Percentiles rank a stretch among this genome's conserved stretches.
These are phyloP conservation scores for Dermatemys mawii DNA, from an alignment of 2,113 vertebrate species.

Conservation along the genomic window DNA sequence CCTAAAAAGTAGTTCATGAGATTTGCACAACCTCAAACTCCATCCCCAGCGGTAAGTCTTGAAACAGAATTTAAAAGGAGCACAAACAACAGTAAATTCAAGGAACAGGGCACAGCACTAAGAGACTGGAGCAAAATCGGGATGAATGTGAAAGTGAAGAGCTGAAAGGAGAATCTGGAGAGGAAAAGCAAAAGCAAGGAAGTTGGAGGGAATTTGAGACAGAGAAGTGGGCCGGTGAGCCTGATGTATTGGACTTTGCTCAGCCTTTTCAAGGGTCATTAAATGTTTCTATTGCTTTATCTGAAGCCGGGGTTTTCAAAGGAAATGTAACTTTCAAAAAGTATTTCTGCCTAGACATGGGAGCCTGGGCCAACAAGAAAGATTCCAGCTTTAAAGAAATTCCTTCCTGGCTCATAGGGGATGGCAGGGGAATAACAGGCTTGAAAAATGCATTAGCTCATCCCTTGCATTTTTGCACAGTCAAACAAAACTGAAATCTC, in stretches of 20 bases:
- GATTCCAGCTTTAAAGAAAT: background rate
- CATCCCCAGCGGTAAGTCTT: slow-evolving; percentile 32
- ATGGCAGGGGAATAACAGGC: background rate
- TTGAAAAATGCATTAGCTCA: background rate
- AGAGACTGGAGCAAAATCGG: slow-evolving; percentile 27
- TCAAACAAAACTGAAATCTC: background rate
- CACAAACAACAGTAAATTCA: slow-evolving; percentile 23
- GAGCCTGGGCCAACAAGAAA: background rate
- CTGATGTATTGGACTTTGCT: background rate
- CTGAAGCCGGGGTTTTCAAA: background rate
- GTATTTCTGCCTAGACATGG: background rate
- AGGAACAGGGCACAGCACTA: slow-evolving; percentile 11
- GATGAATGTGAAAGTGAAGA: slow-evolving; percentile 13
- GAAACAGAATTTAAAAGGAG: slow-evolving; percentile 34
- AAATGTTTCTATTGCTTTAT: background rate
- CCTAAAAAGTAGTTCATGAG: slow-evolving; percentile 19
- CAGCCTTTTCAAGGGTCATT: background rate
- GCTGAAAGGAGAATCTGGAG: background rate
- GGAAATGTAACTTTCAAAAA: background rate
- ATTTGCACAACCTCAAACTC: slow-evolving; percentile 45
- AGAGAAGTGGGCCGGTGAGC: background rate
- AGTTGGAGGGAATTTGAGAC: slow-evolving; percentile 41
- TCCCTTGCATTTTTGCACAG: background rate
- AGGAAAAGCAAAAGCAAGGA: slow-evolving; percentile 28
- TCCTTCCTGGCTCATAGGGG: background rate